A percentile compares a stretch with the other conserved stretches of the same genome.
Conservation (phyloP, 1,140 invertebrate genomes). For the Asbolus verrucosus region DNA sequence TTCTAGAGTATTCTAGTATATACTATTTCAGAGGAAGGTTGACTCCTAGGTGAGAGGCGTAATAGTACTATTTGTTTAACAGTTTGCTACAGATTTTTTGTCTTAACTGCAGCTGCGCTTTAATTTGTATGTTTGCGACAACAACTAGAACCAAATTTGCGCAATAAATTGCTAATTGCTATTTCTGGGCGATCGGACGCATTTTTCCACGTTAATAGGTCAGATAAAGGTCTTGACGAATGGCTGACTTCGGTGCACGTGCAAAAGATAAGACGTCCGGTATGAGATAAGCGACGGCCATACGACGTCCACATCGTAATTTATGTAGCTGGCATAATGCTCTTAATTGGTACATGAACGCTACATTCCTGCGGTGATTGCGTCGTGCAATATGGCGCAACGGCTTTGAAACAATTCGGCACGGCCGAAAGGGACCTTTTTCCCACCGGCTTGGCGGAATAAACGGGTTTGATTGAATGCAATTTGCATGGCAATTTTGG, state of each 20-base stretch:
- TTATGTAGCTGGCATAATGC: constrained; percentile 39
- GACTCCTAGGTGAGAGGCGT: no score
- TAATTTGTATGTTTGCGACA: no score
- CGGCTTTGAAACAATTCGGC: neutral
- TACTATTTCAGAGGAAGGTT: no score
- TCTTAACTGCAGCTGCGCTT: no score
- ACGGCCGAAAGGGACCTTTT: neutral
- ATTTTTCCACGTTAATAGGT: constrained; percentile 42
- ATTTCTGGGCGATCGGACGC: no score
- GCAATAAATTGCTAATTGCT: no score
- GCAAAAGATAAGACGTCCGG: constrained; percentile 18
- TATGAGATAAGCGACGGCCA: constrained; percentile 11
- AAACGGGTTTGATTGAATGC: no score
- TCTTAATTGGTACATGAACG: constrained; percentile 43
- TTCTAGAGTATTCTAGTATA: no score
- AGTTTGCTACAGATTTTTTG: no score
- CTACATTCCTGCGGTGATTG: constrained; percentile 38
- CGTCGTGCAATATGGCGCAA: constrained; percentile 35
- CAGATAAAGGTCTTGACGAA: constrained; percentile 30
- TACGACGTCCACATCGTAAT: constrained; percentile 9
- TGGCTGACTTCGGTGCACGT: constrained; percentile 13
- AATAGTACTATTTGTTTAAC: no score
- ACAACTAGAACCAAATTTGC: no score
- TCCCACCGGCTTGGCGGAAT: no score
- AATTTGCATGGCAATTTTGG: neutral